A percentile compares a stretch with the other conserved stretches of the same genome.
Conservation (phyloP, 2,113 vertebrate genomes). For the Tinamus guttatus region DNA sequence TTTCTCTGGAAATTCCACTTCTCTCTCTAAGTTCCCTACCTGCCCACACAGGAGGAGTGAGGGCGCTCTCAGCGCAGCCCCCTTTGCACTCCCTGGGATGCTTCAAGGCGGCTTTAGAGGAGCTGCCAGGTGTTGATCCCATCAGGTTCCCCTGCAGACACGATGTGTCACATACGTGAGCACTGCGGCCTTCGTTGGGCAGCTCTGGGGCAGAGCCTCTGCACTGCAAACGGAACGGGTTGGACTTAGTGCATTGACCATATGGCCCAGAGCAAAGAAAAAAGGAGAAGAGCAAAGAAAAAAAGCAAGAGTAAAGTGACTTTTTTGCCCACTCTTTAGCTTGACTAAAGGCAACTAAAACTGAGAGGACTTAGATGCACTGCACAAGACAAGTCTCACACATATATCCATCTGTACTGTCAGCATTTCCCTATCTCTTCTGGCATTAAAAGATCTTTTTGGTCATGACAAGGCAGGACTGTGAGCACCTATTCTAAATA, state of each 20-base stretch:
- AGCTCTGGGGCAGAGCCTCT: background rate
- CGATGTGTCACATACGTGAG: background rate
- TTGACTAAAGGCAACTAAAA: background rate
- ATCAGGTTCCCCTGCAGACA: background rate
- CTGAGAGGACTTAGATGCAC: accelerated
- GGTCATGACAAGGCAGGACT: background rate
- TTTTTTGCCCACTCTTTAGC: background rate
- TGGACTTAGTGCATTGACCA: background rate
- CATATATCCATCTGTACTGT: background rate
- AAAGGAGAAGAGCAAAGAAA: too few species aligned
- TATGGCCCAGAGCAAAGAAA: background rate
- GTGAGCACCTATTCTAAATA: background rate
- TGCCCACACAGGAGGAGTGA: background rate
- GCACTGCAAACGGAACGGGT: background rate
- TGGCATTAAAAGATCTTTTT: background rate
- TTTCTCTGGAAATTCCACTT: background rate
- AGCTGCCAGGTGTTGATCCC: background rate
- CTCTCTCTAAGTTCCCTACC: background rate
- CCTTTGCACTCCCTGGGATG: background rate
- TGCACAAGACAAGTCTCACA: background rate
- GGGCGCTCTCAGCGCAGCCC: background rate
- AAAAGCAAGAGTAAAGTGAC: background rate
- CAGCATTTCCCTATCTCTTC: background rate
- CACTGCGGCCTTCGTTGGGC: too few species aligned
- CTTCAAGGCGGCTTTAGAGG: background rate